These are phyloP conservation scores for Vandiemenella viatica DNA, from an alignment of 2,888 invertebrate genomes.

Conservation along the genomic window DNA sequence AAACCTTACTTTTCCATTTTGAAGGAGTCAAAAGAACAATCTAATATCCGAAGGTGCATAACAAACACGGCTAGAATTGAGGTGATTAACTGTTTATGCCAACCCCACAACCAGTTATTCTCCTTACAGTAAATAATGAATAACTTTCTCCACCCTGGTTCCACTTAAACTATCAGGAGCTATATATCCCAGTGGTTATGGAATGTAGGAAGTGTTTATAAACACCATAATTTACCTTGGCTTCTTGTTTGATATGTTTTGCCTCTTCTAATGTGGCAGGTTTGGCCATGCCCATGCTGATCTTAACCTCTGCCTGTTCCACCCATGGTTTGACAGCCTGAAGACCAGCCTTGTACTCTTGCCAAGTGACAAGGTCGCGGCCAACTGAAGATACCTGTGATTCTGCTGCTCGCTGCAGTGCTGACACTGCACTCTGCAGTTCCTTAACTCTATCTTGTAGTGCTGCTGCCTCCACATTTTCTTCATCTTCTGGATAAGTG, in stretches of 20 bases:
- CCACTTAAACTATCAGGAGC: too few species aligned
- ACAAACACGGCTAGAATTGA: too few species aligned
- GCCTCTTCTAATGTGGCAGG: conserved; percentile 69
- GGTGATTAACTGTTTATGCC: too few species aligned
- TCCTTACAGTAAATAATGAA: too few species aligned
- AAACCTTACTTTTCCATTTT: too few species aligned
- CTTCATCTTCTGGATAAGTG: conserved; percentile 36
- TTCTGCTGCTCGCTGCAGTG: conserved; percentile 59
- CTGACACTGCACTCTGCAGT: conserved; percentile 58
- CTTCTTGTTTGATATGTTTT: conserved; percentile 55
- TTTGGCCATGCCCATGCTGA: conserved; percentile 53
- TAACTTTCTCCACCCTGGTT: too few species aligned
- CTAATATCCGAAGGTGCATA: too few species aligned
- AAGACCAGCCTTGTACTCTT: conserved; percentile 64
- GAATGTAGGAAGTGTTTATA: too few species aligned
- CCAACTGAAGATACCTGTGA: conserved; percentile 59
- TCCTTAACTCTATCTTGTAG: conserved; percentile 59
- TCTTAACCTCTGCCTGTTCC: conserved; percentile 70
- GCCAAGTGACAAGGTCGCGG: conserved; percentile 70
- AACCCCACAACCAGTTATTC: too few species aligned
- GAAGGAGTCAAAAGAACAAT: too few species aligned
- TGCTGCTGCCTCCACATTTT: conserved; percentile 55
- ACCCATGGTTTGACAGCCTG: conserved; percentile 77
- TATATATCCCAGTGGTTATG: too few species aligned
- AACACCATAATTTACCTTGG: conserved; percentile 34